Base-by-base conservation (phyloP, 1,140 invertebrate genomes). In the Campoletis sonorensis region DNA sequence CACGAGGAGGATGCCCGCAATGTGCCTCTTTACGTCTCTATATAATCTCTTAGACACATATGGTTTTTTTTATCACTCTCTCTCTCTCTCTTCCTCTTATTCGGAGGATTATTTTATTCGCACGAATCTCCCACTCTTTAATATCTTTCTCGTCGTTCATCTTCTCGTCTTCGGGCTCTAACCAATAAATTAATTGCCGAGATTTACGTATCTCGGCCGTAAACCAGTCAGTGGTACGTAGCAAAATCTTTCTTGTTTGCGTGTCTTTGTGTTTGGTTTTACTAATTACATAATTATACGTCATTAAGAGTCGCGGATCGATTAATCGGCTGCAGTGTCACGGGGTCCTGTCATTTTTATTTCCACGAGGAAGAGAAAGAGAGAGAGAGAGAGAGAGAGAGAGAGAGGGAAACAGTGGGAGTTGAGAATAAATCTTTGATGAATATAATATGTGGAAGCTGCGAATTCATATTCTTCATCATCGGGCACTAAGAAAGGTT, bases 281-380 rank as follows among this genome's bases (percentile, higher is more conserved):
- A 86, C 88, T 92, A 92, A 92, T 91, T 92, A 89, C 87, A 87
- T 92, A 92, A 92, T 92, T 92, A 91, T 89, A 90, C 88, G 86
- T 88, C 89, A 87, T 91, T 90, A 88, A 81, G 87, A 88, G 88
- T 86, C 87, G 80, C 85, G 83, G 85, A 85, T 83, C 86, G 88
- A 89, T 91, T 91, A 91, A 91, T n/a, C 90, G 87, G 40, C 78
- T 71, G 87, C 85, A 85, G 88, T 88, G 87, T 88, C 86, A 88
- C 58, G 61, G 26, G 61, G 23, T 4, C 4, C 27, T 33, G 67
- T 15, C 27, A 33, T 15, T 70, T 18, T 33, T 67, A 37, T 70
- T 2, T 15, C 30, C 4, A 18, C 1, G 15, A 33, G 10, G 18
- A 3, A 18, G 67, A 18, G 5, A 26, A 2, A 11, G 8, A 10